Evolutionary conservation across 2,888 invertebrate genomes (phyloP).

Genomic region (Mythimna vitellina): DNA sequence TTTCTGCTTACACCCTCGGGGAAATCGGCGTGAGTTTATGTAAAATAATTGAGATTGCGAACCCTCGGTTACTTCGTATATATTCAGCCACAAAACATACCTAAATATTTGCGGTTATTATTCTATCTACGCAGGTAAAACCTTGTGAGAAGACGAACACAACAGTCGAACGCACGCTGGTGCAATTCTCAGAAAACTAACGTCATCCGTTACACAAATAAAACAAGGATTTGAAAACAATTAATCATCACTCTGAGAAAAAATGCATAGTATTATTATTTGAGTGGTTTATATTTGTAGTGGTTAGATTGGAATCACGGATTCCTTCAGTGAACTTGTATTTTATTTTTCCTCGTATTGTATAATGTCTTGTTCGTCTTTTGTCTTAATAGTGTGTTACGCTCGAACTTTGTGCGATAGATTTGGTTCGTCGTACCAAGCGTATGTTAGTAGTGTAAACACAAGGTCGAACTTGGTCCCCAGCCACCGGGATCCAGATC

Average conservation of each 20-base stretch:
- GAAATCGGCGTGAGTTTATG: not conserved
- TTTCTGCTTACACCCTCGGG: not conserved
- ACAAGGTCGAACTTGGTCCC: no score
- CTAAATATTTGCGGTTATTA: constrained; percentile 10
- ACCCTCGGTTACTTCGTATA: not conserved
- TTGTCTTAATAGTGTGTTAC: no score
- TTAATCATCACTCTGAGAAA: constrained; percentile 41
- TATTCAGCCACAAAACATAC: not conserved
- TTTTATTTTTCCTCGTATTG: no score
- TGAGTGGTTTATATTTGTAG: not conserved
- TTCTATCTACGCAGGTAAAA: constrained; percentile 27
- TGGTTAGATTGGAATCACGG: no score
- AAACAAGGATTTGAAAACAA: constrained; percentile 50
- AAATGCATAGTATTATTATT: constrained; percentile 33
- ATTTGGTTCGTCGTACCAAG: no score
- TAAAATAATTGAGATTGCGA: not conserved
- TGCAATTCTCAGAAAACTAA: constrained; percentile 48
- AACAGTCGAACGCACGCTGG: constrained; percentile 24
- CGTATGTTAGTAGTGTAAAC: no score
- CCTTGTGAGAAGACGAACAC: constrained; percentile 32
- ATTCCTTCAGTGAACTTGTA: no score
- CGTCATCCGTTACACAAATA: constrained; percentile 56
- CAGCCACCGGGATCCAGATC: no score
- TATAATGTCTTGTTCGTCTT: no score
- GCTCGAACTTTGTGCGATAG: no score